These are phyloP conservation scores for Frankliniella intonsa DNA, from an alignment of 2,888 invertebrate species.

Conservation along the genomic window DNA sequence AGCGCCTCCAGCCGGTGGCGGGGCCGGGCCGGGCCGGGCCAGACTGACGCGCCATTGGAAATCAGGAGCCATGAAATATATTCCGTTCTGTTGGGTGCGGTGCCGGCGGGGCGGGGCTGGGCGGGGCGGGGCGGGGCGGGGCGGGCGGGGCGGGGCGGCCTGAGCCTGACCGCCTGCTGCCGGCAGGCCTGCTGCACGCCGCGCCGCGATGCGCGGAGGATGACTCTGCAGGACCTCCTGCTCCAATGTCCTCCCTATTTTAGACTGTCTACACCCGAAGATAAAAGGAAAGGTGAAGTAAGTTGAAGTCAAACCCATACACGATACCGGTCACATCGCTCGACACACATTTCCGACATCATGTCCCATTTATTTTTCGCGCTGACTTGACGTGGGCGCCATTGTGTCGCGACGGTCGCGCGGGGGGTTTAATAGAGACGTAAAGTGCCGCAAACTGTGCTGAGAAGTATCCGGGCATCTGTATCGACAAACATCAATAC, in stretches of 20 bases:
- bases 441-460: too few relatives aligned
- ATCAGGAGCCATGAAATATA: conserved; percentile 24
- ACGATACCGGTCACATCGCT: too few relatives aligned
- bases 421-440: too few relatives aligned
- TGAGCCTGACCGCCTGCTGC: background rate
- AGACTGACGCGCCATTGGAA: background rate
- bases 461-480: too few relatives aligned
- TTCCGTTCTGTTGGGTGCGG: background rate
- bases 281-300: too few relatives aligned
- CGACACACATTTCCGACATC: too few relatives aligned
- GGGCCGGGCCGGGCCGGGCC: background rate
- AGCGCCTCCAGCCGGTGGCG: background rate
- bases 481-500: too few relatives aligned
- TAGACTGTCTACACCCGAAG: too few relatives aligned
- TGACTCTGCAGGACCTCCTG: background rate
- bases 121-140: background rate
- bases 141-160: background rate
- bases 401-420: too few relatives aligned
- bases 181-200: background rate
- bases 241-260: background rate
- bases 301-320: too few relatives aligned
- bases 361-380: too few relatives aligned
- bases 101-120: background rate
- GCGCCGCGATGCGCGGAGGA: background rate
- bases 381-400: too few relatives aligned